These are phyloP conservation scores for Pollicipes pollicipes DNA, from an alignment of 1,140 invertebrate species.

Conservation along the genomic window DNA sequence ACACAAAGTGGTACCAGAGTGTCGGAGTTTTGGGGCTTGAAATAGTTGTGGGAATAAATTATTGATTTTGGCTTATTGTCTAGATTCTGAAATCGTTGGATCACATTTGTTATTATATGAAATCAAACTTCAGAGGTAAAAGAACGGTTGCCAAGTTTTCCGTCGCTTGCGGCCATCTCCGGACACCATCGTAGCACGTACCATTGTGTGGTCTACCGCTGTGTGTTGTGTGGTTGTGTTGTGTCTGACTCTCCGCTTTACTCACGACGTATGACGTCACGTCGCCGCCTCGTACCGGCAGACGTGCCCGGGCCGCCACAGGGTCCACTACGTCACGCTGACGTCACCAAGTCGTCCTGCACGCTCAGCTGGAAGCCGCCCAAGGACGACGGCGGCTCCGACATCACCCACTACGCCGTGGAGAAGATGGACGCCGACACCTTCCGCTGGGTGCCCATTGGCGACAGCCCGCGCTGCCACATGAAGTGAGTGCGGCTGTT, in stretches of 20 bases:
- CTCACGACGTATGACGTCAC: not conserved
- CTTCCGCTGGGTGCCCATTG: constrained; percentile 80
- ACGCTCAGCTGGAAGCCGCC: constrained; percentile 69
- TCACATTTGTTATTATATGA: too few species aligned
- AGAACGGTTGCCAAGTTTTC: too few species aligned
- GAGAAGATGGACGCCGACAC: constrained; percentile 90
- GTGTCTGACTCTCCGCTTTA: not conserved
- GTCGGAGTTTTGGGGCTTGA: too few species aligned
- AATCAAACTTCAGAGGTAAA: too few species aligned
- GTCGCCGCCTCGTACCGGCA: not conserved
- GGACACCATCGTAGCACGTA: too few species aligned
- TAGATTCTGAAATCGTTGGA: too few species aligned
- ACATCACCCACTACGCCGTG: constrained; percentile 76
- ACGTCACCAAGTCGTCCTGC: constrained; percentile 69
- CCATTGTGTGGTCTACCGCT: too few species aligned
- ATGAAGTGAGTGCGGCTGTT: constrained; percentile 15
- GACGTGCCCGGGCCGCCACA: constrained; percentile 69
- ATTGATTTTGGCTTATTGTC: too few species aligned
- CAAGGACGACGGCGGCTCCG: constrained; percentile 77
- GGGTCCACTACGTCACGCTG: constrained; percentile 59
- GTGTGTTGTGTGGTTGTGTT: too few species aligned
- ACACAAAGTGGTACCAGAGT: too few species aligned
- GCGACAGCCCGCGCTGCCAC: constrained; percentile 45
- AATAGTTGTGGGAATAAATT: too few species aligned
- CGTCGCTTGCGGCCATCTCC: too few species aligned